These are phyloP conservation scores for Adelosebastes latens DNA, from an alignment of 2,797 vertebrate genomes.

Conservation along the genomic window DNA sequence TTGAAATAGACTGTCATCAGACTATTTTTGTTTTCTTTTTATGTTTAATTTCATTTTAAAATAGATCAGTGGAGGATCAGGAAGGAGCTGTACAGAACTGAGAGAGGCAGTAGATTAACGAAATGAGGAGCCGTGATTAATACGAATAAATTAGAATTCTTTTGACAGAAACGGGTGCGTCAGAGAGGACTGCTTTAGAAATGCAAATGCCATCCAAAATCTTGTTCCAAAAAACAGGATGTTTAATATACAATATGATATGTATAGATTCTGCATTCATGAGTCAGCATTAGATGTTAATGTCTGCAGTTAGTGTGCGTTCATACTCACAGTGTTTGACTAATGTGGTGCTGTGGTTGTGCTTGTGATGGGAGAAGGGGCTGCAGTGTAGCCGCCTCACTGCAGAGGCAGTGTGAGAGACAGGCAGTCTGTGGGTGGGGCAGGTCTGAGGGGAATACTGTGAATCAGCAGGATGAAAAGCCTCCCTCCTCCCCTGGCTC, in stretches of 20 bases:
- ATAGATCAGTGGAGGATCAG: slow-evolving; percentile 22
- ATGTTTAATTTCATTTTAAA: slow-evolving; percentile 43
- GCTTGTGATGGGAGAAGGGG: slow-evolving; percentile 13
- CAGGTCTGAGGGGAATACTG: slow-evolving; percentile 35
- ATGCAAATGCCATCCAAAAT: neutral
- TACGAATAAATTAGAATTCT: neutral
- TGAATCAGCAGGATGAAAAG: slow-evolving; percentile 28
- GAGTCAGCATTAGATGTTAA: too few species aligned
- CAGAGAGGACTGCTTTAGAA: neutral
- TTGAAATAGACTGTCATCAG: slow-evolving; percentile 12
- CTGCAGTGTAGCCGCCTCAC: slow-evolving; percentile 39
- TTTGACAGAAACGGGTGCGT: neutral
- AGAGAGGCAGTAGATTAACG: neutral
- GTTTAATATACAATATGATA: neutral
- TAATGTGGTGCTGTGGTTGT: neutral
- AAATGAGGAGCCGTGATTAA: neutral
- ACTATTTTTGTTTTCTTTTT: slow-evolving; percentile 41
- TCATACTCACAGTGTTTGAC: neutral
- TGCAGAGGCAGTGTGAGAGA: slow-evolving; percentile 34
- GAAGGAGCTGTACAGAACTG: neutral
- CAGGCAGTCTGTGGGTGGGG: slow-evolving; percentile 42
- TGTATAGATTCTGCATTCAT: neutral
- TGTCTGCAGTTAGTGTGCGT: neutral
- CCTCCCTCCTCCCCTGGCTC: slow-evolving; percentile 8
- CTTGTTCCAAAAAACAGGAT: neutral